Percentiles rank a stretch among this genome's conserved stretches.
Conservation (phyloP, 2,888 invertebrate species). For the Epinotia ramella region DNA sequence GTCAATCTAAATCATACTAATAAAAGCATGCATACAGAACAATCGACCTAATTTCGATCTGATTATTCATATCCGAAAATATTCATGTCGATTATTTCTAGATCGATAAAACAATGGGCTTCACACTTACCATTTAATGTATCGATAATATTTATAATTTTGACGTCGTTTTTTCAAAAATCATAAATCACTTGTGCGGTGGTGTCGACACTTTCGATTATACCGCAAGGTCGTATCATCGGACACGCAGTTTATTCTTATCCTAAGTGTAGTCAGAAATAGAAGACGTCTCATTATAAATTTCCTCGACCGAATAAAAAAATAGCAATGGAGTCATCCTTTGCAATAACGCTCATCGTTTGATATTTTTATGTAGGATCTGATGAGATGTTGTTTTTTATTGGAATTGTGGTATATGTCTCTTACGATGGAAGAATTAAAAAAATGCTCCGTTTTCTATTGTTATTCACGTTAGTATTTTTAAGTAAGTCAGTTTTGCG, state of each 20-base stretch:
- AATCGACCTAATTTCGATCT: constrained; percentile 28
- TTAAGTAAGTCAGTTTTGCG: neutral
- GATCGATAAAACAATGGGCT: constrained; percentile 68
- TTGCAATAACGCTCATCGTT: constrained; percentile 60
- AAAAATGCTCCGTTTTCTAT: neutral
- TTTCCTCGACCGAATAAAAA: constrained; percentile 76
- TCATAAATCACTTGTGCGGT: constrained; percentile 71
- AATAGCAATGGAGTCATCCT: constrained; percentile 78
- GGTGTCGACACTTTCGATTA: constrained; percentile 83
- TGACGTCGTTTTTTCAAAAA: constrained; percentile 72
- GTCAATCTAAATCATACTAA: constrained; percentile 28
- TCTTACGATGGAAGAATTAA: neutral
- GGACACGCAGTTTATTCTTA: constrained; percentile 71
- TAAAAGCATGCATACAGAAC: constrained; percentile 31
- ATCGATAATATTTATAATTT: constrained; percentile 72
- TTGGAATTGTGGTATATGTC: constrained; percentile 51
- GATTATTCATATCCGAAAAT: constrained; percentile 41
- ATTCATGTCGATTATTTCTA: constrained; percentile 62
- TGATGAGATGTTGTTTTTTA: constrained; percentile 58
- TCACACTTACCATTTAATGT: constrained; percentile 68
- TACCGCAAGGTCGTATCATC: constrained; percentile 74
- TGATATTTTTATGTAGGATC: constrained; percentile 54
- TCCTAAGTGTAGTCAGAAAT: constrained; percentile 76
- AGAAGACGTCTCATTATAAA: constrained; percentile 78
- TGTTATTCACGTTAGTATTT: neutral